Evolutionary conservation across 2,888 invertebrate species (phyloP), one percentile per base, ranked within the genome.

Genomic region (Pammene aurita): DNA sequence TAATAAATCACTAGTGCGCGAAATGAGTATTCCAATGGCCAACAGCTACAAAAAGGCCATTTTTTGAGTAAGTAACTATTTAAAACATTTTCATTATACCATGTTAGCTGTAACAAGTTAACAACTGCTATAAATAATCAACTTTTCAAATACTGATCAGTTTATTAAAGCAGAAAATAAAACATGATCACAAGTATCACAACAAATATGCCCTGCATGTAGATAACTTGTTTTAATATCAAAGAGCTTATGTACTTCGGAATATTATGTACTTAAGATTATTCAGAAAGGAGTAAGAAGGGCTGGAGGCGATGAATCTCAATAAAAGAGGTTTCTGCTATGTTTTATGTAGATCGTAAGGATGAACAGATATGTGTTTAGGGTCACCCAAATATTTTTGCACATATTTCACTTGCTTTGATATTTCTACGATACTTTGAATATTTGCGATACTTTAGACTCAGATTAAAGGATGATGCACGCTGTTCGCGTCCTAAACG

Each of bases 291-390:
- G 18, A 18, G 7, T 14, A 14, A 4, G 6, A 54, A 34, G 38
- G n/a, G 65, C 56, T 65, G 9, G 41, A 11, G 65, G 65, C 65
- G n/a, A 50, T 65, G 48, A 65, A 65, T 65, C 65, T 50, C 38
- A 65, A 65, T 57, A 26, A 26, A 65, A 57, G 42, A 57, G 48
- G 35, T 34, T 48, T 44, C 26, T 34, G n/a, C 26, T 18, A 46
- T 18, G 41, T 58, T 58, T 14, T 48, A 42, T 13, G 7, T 5
- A 18, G 5, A 7, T 34, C 42, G 26, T 26, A 7, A 46, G 58
- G 42, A n/a, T 14, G 18, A 14, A 38, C n/a, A 18, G 26, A 44
- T 26, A 38, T n/a, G n/a, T n/a, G n/a, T 55, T 7, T 34, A 9
- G 18, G 10, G 26, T 26, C 26, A 26, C 26, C 18, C 35, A 52